phyloP scores from a whole-genome alignment of 2,797 vertebrate genomes.

The Sebastes trivittatus region DNA sequence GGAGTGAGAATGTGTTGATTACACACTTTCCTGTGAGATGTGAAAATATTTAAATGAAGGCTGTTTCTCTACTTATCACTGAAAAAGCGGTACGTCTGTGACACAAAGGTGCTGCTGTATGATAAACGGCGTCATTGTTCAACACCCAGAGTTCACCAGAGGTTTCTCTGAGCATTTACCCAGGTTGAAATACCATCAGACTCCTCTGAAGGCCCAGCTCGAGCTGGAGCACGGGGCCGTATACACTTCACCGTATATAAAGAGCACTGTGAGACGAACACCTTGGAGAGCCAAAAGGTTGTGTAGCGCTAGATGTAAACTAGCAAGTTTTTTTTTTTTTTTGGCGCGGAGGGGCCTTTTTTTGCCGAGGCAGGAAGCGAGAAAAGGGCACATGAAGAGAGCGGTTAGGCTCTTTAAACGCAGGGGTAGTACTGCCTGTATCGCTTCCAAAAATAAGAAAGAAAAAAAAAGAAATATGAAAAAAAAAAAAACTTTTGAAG shows the following conservation, averaged over 20 bases:
- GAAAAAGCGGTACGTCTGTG: neutral
- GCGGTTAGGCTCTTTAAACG: conserved; percentile 73
- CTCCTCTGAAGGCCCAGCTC: conserved; percentile 23
- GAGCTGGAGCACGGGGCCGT: conserved; percentile 16
- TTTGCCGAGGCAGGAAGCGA: conserved; percentile 67
- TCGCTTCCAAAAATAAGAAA: conserved; percentile 76
- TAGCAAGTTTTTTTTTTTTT: conserved; percentile 24
- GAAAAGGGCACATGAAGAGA: conserved; percentile 74
- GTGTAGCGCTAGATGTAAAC: conserved; percentile 62
- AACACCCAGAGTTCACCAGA: conserved; percentile 5
- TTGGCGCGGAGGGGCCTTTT: conserved; percentile 48
- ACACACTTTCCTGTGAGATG: neutral
- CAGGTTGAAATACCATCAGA: conserved; percentile 15
- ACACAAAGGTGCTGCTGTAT: neutral
- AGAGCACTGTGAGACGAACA: conserved; percentile 49
- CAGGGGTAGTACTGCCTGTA: conserved; percentile 61
- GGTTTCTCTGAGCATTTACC: conserved; percentile 23
- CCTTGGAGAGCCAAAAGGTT: conserved; percentile 57
- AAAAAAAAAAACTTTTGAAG: conserved; percentile 71
- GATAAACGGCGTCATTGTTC: conserved; percentile 1
- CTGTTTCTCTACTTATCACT: conserved; percentile 2
- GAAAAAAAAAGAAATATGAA: conserved; percentile 40
- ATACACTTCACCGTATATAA: conserved; percentile 16
- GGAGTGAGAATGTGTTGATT: neutral
- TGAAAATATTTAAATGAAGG: neutral